A percentile compares a stretch with the other conserved stretches of the same genome.
Conservation (phyloP, 2,888 invertebrate species). For the Nyleta sp. region DNA sequence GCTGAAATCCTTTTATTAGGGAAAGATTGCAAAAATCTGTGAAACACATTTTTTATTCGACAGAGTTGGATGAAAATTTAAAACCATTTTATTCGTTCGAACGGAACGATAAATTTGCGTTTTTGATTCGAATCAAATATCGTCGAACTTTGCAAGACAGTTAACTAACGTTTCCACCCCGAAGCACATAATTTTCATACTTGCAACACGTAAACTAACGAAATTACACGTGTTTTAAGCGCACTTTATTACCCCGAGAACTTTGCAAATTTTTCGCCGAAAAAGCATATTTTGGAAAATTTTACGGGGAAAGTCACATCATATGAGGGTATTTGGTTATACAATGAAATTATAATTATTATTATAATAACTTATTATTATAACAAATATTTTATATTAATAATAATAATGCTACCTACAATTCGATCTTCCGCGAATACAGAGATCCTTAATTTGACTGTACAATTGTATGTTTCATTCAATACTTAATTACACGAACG, state of each 20-base stretch:
- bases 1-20: constrained; percentile 15
- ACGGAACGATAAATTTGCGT: background rate
- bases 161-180: too few species aligned
- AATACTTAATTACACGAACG: constrained; percentile 75
- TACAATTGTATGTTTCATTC: constrained; percentile 78
- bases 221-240: background rate
- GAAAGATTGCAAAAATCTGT: constrained; percentile 21
- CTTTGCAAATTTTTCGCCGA: background rate
- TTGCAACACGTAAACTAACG: too few species aligned
- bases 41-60: constrained; percentile 24
- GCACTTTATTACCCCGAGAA: background rate
- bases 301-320: too few species aligned
- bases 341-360: too few species aligned
- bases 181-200: too few species aligned
- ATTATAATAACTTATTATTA: too few species aligned
- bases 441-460: constrained; percentile 72
- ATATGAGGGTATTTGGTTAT: too few species aligned
- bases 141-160: background rate
- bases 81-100: constrained; percentile 1
- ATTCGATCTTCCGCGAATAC: constrained; percentile 61
- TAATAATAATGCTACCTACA: constrained; percentile 78
- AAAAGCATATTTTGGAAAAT: constrained; percentile 7
- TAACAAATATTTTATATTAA: too few species aligned
- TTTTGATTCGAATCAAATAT: background rate
- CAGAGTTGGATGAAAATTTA: background rate